Evolutionary conservation across 2,113 vertebrate genomes (phyloP).

Genomic region (Notarius quadriscutis): DNA sequence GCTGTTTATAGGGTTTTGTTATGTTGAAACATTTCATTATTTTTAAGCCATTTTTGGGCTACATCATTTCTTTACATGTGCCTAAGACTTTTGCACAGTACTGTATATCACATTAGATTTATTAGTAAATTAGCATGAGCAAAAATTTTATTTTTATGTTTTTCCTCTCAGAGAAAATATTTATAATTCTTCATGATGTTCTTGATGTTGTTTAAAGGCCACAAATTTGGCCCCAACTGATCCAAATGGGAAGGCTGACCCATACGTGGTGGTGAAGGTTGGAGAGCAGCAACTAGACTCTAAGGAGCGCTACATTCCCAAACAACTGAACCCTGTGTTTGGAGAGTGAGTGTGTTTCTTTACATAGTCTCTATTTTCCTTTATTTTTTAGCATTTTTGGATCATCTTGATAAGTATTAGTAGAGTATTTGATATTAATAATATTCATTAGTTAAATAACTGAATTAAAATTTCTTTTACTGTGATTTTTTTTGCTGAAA

Average conservation of each 20-base stretch:
- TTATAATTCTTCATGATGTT: background rate
- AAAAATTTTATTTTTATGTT: background rate
- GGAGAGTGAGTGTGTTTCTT: constrained; percentile 81
- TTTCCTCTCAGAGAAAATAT: background rate
- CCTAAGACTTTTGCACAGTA: too few relatives aligned
- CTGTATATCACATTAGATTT: too few relatives aligned
- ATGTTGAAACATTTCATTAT: too few relatives aligned
- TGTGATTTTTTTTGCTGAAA: background rate
- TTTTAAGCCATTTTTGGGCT: too few relatives aligned
- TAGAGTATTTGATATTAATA: background rate
- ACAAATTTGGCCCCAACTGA: constrained; percentile 86
- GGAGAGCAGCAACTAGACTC: constrained; percentile 78
- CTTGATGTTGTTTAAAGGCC: constrained; percentile 69
- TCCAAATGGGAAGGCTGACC: constrained; percentile 90
- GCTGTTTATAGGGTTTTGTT: too few relatives aligned
- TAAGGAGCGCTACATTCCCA: constrained; percentile 88
- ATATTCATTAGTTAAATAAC: background rate
- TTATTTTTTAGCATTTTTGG: background rate
- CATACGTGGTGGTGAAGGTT: constrained; percentile 83
- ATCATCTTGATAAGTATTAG: background rate
- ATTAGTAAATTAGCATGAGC: too few relatives aligned
- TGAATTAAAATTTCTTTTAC: background rate
- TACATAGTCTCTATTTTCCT: background rate
- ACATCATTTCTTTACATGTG: too few relatives aligned
- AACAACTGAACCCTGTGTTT: constrained; percentile 91